These are phyloP conservation scores for Epinephelus coioides DNA, from an alignment of 2,797 vertebrate genomes.

Conservation along the genomic window DNA sequence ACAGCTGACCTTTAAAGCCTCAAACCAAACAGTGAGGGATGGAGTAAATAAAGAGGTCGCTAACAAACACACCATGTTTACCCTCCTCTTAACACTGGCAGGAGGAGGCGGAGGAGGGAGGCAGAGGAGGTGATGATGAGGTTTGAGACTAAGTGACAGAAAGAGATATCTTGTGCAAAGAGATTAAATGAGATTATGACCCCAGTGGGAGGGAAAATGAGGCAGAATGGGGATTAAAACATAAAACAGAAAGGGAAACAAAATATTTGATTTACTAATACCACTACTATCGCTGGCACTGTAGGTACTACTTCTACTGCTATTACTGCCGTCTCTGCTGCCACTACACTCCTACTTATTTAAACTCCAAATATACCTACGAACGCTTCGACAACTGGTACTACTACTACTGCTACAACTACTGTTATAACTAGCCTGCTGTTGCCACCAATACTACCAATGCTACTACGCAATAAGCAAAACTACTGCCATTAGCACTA, in stretches of 20 bases:
- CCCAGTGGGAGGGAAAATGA: background rate
- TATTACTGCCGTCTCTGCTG: background rate
- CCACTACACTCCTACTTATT: too few relatives aligned
- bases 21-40: constrained; percentile 32
- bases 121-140: constrained; percentile 4
- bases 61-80: constrained; percentile 56
- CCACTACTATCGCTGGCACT: too few relatives aligned
- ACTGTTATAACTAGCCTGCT: background rate
- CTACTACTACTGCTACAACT: background rate
- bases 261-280: background rate
- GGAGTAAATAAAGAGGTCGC: constrained; percentile 57
- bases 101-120: background rate
- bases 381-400: too few relatives aligned
- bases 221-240: background rate
- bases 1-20: constrained; percentile 35
- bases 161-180: constrained; percentile 5
- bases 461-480: too few relatives aligned
- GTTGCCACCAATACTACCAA: background rate
- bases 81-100: constrained; percentile 26
- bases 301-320: background rate
- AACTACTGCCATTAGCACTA: too few relatives aligned
- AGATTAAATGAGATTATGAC: constrained; percentile 11
- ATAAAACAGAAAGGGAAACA: background rate
- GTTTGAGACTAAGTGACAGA: constrained; percentile 21
- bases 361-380: too few relatives aligned